A percentile compares a stretch with the other conserved stretches of the same genome.
Conservation (phyloP, 1,140 invertebrate species). For the Leptopilina clavipes region DNA sequence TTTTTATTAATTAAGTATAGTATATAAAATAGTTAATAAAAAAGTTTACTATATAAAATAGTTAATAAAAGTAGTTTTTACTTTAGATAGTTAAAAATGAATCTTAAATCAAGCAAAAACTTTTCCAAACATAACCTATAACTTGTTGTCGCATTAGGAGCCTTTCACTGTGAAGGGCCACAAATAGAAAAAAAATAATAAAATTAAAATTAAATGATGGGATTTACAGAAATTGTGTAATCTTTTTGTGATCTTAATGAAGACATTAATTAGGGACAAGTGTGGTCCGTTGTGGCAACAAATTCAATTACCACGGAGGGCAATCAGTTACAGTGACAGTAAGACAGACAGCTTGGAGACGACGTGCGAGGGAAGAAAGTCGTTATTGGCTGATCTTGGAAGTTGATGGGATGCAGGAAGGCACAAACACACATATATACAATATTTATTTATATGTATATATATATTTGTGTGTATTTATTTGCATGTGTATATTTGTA, state of each 20-base stretch:
- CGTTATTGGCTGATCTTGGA: constrained; percentile 31
- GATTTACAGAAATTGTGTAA: background rate
- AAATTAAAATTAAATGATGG: background rate
- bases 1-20: too few species aligned
- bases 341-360: constrained; percentile 26
- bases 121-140: too few species aligned
- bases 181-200: too few species aligned
- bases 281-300: background rate
- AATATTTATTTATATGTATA: too few species aligned
- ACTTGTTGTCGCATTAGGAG: too few species aligned
- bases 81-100: too few species aligned
- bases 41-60: too few species aligned
- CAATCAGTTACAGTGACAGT: constrained; percentile 11
- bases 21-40: too few species aligned
- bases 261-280: background rate
- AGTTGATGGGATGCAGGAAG: constrained; percentile 32
- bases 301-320: constrained; percentile 33
- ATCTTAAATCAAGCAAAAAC: too few species aligned
- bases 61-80: too few species aligned
- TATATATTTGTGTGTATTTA: constrained; percentile 6
- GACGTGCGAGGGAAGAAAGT: constrained; percentile 33
- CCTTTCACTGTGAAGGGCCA: too few species aligned
- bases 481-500: too few species aligned
- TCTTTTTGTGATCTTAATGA: background rate
- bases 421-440: background rate